Percentiles rank a stretch among this genome's conserved stretches.
These are phyloP conservation scores for Hippolais icterina DNA, from an alignment of 2,113 vertebrate species.

Conservation along the genomic window DNA sequence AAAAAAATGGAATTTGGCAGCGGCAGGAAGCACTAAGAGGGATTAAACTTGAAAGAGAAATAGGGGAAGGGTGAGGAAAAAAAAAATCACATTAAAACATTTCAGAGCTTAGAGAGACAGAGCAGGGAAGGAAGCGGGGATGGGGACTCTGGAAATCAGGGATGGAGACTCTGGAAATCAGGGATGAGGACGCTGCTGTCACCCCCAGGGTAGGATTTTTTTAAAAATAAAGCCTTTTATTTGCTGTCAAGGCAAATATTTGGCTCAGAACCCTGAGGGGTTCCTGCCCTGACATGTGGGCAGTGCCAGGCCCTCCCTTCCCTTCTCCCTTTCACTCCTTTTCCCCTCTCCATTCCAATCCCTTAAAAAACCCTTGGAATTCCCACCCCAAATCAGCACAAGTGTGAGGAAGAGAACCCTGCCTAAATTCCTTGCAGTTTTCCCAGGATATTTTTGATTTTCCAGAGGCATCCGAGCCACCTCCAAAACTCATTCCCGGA, in stretches of 20 bases:
- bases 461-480: background rate
- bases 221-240: background rate
- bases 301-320: background rate
- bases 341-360: no score
- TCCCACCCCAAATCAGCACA: accelerated
- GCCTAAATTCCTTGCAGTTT: accelerated
- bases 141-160: background rate
- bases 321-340: background rate
- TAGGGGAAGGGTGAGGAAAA: background rate
- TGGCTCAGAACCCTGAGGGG: accelerated
- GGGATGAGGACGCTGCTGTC: background rate
- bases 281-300: background rate
- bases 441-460: background rate
- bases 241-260: background rate
- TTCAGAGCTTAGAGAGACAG: background rate
- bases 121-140: background rate
- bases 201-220: background rate
- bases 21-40: background rate
- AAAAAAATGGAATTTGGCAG: slow-evolving; percentile 13
- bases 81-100: background rate
- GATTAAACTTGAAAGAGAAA: slow-evolving; percentile 28
- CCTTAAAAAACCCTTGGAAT: background rate
- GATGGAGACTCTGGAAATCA: background rate
- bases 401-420: background rate
- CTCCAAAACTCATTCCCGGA: accelerated